Evolutionary conservation across 2,888 invertebrate genomes (phyloP).

Genomic region (Euplexia lucipara): DNA sequence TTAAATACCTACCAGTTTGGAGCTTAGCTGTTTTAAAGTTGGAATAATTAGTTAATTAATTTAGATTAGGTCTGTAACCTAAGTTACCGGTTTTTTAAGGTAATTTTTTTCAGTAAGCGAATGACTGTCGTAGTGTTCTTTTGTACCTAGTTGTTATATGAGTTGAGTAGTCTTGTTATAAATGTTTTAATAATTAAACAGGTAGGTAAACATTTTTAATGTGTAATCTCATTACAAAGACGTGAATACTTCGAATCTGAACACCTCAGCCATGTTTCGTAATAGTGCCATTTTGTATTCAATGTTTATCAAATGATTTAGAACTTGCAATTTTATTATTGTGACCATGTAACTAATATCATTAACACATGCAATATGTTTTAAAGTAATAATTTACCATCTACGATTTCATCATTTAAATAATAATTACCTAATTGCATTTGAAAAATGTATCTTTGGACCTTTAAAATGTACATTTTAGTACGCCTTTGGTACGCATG

Average conservation of each 20-base stretch:
- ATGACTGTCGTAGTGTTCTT: constrained; percentile 61
- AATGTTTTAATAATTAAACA: constrained; percentile 46
- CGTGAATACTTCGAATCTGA: constrained; percentile 32
- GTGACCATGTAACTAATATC: constrained; percentile 13
- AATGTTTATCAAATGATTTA: constrained; percentile 17
- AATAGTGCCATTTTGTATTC: constrained; percentile 73
- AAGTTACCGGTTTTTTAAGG: constrained; percentile 72
- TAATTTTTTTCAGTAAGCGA: constrained; percentile 51
- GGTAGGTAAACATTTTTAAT: constrained; percentile 32
- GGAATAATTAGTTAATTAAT: constrained; percentile 71
- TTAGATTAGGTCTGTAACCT: constrained; percentile 70
- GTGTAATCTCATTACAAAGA: constrained; percentile 27
- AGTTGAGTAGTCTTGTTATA: constrained; percentile 46
- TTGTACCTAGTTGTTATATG: constrained; percentile 44
- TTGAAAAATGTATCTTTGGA: constrained; percentile 41
- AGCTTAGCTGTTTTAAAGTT: constrained; percentile 73
- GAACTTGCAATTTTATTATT: constrained; percentile 14
- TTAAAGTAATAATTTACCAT: constrained; percentile 7
- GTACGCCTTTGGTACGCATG: constrained; percentile 46
- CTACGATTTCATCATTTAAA: constrained; percentile 16
- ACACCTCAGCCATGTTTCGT: constrained; percentile 64
- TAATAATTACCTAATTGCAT: constrained; percentile 52
- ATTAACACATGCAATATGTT: constrained; percentile 11
- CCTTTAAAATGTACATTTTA: constrained; percentile 16
- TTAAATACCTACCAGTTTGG: constrained; percentile 78